A percentile compares a stretch with the other conserved stretches of the same genome.
Evolutionary conservation across 2,113 vertebrate genomes (phyloP).

Genomic region (Pimephales promelas): DNA sequence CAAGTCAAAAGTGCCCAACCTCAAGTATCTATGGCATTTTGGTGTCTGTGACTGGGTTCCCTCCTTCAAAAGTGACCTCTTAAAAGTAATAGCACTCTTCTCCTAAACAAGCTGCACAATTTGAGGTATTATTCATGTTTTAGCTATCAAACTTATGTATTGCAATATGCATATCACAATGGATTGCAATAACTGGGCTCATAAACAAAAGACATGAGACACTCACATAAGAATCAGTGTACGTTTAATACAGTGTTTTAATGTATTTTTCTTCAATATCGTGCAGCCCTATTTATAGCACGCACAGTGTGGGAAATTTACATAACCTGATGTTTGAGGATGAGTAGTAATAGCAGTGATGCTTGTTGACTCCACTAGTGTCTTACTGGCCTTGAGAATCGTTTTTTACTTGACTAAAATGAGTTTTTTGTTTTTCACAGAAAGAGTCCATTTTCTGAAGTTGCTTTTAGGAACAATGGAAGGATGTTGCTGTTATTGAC

Average conservation of each 20-base stretch:
- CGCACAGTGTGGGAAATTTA: background rate
- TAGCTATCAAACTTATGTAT: too few species aligned
- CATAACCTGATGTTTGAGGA: background rate
- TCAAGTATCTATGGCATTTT: too few species aligned
- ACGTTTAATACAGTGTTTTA: too few species aligned
- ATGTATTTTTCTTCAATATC: too few species aligned
- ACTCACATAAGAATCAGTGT: too few species aligned
- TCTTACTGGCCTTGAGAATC: constrained; percentile 32
- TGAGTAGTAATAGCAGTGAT: background rate
- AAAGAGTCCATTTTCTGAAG: constrained; percentile 44
- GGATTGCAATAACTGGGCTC: too few species aligned
- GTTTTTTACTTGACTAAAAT: constrained; percentile 35
- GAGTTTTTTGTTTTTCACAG: constrained; percentile 41
- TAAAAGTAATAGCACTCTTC: background rate
- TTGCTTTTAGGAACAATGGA: constrained; percentile 53
- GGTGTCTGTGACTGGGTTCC: too few species aligned
- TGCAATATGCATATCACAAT: too few species aligned
- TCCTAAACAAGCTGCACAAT: background rate
- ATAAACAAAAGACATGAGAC: too few species aligned
- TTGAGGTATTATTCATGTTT: background rate
- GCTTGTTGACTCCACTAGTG: background rate
- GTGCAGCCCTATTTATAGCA: background rate
- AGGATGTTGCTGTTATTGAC: constrained; percentile 22
- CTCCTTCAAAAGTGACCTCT: background rate
- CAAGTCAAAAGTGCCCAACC: too few species aligned